These are phyloP conservation scores for Athalia circularis DNA, from an alignment of 2,888 invertebrate species.

Conservation along the genomic window DNA sequence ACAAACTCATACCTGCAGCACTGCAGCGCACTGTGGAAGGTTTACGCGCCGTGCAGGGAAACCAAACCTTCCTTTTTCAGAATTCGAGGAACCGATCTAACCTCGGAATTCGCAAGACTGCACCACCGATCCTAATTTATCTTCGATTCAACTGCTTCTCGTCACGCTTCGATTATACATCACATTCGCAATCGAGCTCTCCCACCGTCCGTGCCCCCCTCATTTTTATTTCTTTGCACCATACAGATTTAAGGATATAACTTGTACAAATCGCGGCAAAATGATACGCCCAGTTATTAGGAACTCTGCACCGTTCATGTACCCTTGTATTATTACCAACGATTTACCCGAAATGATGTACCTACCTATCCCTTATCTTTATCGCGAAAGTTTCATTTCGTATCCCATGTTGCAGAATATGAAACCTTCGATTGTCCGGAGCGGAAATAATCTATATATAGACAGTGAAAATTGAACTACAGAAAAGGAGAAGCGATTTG, in stretches of 20 bases:
- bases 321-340: too few relatives aligned
- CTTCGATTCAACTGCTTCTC: constrained; percentile 23
- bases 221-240: neutral
- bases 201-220: neutral
- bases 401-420: too few relatives aligned
- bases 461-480: too few relatives aligned
- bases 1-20: neutral
- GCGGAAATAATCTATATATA: too few relatives aligned
- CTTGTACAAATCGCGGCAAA: too few relatives aligned
- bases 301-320: too few relatives aligned
- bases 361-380: too few relatives aligned
- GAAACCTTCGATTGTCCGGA: too few relatives aligned
- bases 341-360: too few relatives aligned
- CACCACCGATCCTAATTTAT: constrained; percentile 6
- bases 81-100: constrained; percentile 13
- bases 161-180: constrained; percentile 29
- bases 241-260: neutral
- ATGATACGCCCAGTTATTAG: too few relatives aligned
- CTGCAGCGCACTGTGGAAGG: neutral
- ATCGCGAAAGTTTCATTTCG: too few relatives aligned
- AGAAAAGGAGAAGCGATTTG: too few relatives aligned
- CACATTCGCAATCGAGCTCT: neutral
- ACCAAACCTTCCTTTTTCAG: constrained; percentile 2
- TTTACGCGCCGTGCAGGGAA: neutral
- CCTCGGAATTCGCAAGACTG: neutral